Evolutionary conservation across 2,797 vertebrate species (phyloP).

Genomic region (Danio kyathit): DNA sequence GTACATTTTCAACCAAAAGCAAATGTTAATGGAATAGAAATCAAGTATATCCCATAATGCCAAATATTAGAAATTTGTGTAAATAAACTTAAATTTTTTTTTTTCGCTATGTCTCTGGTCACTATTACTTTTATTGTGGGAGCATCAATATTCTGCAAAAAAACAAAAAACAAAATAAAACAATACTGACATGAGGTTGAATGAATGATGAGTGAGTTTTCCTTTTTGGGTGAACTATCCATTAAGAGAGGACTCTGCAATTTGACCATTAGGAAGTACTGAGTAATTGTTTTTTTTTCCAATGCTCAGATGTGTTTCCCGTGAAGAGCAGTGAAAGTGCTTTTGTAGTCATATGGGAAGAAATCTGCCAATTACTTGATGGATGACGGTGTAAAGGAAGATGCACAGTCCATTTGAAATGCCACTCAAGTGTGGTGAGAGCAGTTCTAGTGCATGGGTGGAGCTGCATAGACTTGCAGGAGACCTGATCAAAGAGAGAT

Average conservation of each 20-base stretch:
- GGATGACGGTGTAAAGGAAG: constrained; percentile 60
- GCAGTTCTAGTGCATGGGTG: constrained; percentile 33
- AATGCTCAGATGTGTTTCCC: constrained; percentile 9
- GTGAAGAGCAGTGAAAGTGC: constrained; percentile 29
- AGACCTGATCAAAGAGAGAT: constrained; percentile 50
- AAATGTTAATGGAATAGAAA: too few species aligned
- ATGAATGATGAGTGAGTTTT: background rate
- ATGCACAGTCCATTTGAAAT: constrained; percentile 65
- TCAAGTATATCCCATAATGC: too few species aligned
- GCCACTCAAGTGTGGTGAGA: constrained; percentile 58
- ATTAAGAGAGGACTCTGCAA: background rate
- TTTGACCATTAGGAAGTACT: background rate
- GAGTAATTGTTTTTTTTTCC: background rate
- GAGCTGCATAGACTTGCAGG: constrained; percentile 52
- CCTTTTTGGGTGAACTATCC: background rate
- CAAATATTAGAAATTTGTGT: too few species aligned
- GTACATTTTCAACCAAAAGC: too few species aligned
- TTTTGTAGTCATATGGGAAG: constrained; percentile 26
- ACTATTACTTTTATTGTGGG: background rate
- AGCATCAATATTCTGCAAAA: background rate
- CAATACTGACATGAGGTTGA: background rate
- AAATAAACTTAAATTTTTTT: too few species aligned
- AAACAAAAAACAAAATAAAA: background rate
- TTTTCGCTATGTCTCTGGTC: background rate
- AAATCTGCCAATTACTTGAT: constrained; percentile 54